phyloP scores from a whole-genome alignment of 2,797 vertebrate genomes.

The Acanthopagrus latus region DNA sequence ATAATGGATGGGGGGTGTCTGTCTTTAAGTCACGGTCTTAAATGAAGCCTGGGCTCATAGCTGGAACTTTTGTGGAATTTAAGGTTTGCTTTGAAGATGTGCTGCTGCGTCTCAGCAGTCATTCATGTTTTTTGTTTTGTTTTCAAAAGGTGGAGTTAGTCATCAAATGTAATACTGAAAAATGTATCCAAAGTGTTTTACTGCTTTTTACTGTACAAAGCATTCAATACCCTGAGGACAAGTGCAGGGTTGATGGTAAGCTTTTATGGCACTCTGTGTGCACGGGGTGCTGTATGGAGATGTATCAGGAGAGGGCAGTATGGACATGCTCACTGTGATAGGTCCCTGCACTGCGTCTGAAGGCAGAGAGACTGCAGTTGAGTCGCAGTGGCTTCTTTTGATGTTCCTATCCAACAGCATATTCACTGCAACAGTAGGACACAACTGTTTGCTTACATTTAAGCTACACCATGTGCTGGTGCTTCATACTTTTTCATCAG shows the following conservation, averaged over 20 bases:
- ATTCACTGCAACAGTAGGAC: conserved; percentile 32
- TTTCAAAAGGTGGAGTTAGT: too few species aligned
- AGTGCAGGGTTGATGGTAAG: background rate
- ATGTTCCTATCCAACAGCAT: conserved; percentile 54
- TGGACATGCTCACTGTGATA: conserved; percentile 50
- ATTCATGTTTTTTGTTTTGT: too few species aligned
- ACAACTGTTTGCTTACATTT: conserved; percentile 16
- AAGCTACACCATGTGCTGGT: background rate
- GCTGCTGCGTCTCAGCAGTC: too few species aligned
- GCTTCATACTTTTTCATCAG: background rate
- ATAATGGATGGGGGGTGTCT: too few species aligned
- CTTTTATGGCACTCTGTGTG: background rate
- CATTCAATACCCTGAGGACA: background rate
- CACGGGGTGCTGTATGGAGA: conserved; percentile 25
- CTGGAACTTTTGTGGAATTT: too few species aligned
- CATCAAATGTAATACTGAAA: too few species aligned
- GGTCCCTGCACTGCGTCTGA: conserved; percentile 76
- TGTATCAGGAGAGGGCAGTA: conserved; percentile 71
- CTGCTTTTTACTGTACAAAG: background rate
- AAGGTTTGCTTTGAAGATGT: too few species aligned
- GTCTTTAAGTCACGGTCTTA: too few species aligned
- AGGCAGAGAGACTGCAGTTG: conserved; percentile 67
- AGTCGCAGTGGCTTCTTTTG: conserved; percentile 45
- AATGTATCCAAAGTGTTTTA: too few species aligned
- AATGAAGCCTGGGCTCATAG: too few species aligned